Base-by-base conservation (phyloP, 1,140 invertebrate species). In the Gryon sp. region DNA sequence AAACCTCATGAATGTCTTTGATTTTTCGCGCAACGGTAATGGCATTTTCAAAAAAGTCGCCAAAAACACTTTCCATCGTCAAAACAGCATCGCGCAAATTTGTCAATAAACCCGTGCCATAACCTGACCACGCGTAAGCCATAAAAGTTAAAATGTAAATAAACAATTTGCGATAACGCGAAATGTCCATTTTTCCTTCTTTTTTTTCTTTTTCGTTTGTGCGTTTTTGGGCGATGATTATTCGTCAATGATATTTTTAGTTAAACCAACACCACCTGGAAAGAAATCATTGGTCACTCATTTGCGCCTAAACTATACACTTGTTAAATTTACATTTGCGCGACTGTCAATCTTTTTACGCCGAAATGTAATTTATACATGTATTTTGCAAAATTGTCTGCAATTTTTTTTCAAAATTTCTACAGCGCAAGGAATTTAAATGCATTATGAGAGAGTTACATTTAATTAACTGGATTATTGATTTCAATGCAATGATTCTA, bases 71-170 rank as follows among this genome's bases (percentile, higher is more conserved):
- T 86, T 95, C 94, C 4, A 94, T 93, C 1, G 93, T 89, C 69
- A 95, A 85, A n/a, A 95, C 93, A 1, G 94, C 94, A 87, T 95
- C 94, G 66, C 91, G 90, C 62, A 95, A 87, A 87, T 94, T 94
- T 62, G 89, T 84, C 40, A 95, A 84, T 69, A 95, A 90, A 69
- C 90, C 92, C 9, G 93, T 92, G n/a, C 94, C 94, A 80, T 94
- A 94, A 9, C 94, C 94, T 22, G 93, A 93, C 85, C 94, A 95
- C 5, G 93, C 92, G 82, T 95, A 95, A 1, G 92, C 93, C 15
- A 93, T 79, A 84, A 95, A 95, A 12, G 94, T 95, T 59, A 95
- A 82, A 9, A 90, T 68, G 83, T 95, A 95, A 79, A 95, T 90
- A 11, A 93, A 90, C 36, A 93, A 87, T 85, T 95, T 95, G 78